Conservation (phyloP, 2,797 vertebrate species). For the Premnoplex brunnescens region DNA sequence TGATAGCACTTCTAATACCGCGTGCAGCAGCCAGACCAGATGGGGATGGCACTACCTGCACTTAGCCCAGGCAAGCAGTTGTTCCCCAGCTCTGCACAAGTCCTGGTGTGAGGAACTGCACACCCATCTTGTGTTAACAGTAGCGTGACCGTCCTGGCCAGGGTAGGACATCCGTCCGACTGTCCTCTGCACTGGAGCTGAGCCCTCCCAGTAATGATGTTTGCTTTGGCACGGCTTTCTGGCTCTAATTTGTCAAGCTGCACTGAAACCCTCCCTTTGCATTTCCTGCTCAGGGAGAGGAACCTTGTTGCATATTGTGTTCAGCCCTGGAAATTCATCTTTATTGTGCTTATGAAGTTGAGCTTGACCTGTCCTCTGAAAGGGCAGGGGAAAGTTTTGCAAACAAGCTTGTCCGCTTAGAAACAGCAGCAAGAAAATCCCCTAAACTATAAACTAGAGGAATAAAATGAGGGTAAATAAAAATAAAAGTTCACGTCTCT, state of each 20-base stretch:
- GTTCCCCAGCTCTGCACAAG: neutral
- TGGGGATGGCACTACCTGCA: neutral
- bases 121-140: neutral
- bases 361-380: conserved; percentile 25
- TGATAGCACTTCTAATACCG: neutral
- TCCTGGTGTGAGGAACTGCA: neutral
- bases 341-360: conserved; percentile 13
- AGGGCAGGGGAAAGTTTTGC: conserved; percentile 29
- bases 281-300: conserved; percentile 70
- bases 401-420: neutral
- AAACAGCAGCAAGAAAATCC: neutral
- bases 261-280: conserved; percentile 67
- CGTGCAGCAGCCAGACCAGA: neutral
- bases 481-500: neutral
- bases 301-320: conserved; percentile 23
- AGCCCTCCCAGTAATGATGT: conserved; percentile 47
- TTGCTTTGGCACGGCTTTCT: conserved; percentile 67
- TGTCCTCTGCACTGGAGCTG: conserved; percentile 10
- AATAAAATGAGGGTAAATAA: conserved; percentile 20
- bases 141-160: neutral
- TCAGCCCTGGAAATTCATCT: conserved; percentile 54
- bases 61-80: neutral
- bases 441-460: neutral
- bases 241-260: conserved; percentile 64
- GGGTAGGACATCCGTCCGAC: neutral